A percentile compares a stretch with the other conserved stretches of the same genome.
These are phyloP conservation scores for Cheilosia soror DNA, from an alignment of 2,888 invertebrate genomes.

Conservation along the genomic window DNA sequence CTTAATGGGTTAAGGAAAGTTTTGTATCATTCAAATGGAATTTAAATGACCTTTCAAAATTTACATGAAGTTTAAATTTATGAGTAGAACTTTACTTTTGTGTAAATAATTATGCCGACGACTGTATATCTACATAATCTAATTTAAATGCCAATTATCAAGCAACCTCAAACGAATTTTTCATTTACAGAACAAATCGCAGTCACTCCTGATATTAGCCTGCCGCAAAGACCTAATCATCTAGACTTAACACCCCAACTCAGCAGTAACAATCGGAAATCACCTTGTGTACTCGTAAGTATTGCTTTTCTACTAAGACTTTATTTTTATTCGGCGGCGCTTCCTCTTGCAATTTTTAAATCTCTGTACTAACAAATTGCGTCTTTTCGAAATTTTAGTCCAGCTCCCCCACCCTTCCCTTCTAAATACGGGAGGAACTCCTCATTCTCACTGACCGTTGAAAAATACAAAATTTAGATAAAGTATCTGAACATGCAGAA, in stretches of 20 bases:
- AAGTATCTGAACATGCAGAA: background rate
- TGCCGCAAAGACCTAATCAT: slow-evolving; percentile 83
- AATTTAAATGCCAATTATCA: too few relatives aligned
- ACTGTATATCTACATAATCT: too few relatives aligned
- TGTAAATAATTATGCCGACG: too few relatives aligned
- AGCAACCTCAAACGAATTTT: background rate
- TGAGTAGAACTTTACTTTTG: too few relatives aligned
- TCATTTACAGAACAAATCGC: slow-evolving; percentile 81
- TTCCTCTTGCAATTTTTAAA: slow-evolving; percentile 40
- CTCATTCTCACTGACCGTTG: background rate
- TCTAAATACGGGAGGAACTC: background rate
- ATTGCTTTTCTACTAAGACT: slow-evolving; percentile 40
- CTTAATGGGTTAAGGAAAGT: too few relatives aligned
- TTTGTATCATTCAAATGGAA: too few relatives aligned
- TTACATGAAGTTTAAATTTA: too few relatives aligned
- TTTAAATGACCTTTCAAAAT: too few relatives aligned
- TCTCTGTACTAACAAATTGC: slow-evolving; percentile 43
- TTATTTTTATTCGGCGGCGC: slow-evolving; percentile 30
- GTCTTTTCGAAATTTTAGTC: slow-evolving; percentile 49
- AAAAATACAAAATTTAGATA: slow-evolving; percentile 18
- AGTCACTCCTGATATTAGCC: slow-evolving; percentile 80
- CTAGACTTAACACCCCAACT: slow-evolving; percentile 83
- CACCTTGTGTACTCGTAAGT: slow-evolving; percentile 80
- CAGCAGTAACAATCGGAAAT: slow-evolving; percentile 80
- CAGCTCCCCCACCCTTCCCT: slow-evolving; percentile 2